phyloP scores from a whole-genome alignment of 2,113 vertebrate species.

The Lasiurus cinereus region DNA sequence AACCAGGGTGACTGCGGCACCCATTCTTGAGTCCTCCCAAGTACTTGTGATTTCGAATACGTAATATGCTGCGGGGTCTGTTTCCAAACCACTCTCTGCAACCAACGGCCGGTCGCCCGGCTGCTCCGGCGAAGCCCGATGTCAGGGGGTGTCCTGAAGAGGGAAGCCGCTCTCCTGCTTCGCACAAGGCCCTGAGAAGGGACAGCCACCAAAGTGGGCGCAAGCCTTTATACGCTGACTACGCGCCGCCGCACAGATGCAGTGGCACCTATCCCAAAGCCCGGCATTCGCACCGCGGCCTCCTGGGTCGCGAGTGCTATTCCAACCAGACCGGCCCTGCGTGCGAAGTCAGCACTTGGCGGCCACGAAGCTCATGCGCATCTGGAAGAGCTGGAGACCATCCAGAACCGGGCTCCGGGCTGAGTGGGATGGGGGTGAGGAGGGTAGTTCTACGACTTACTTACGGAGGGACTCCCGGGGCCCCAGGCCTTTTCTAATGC shows the following conservation, averaged over 20 bases:
- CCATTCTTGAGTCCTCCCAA: too few relatives aligned
- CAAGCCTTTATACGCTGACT: background rate
- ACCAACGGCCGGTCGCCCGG: background rate
- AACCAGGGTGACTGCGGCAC: background rate
- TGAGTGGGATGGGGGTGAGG: too few relatives aligned
- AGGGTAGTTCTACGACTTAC: background rate
- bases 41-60: background rate
- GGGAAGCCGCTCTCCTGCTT: background rate
- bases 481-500: background rate
- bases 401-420: background rate
- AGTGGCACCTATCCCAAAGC: too few relatives aligned
- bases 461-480: fast-evolving
- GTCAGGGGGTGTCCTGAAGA: background rate
- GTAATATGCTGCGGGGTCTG: background rate
- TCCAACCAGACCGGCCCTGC: too few relatives aligned
- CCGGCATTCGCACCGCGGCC: too few relatives aligned
- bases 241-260: fast-evolving
- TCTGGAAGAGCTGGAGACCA: background rate
- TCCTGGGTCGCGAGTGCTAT: background rate
- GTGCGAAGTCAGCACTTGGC: fast-evolving
- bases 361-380: fast-evolving
- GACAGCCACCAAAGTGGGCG: background rate
- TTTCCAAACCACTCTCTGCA: background rate
- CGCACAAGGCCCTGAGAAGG: background rate
- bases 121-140: background rate